Conservation (phyloP, 2,113 vertebrate genomes). For the Garra rufa region DNA sequence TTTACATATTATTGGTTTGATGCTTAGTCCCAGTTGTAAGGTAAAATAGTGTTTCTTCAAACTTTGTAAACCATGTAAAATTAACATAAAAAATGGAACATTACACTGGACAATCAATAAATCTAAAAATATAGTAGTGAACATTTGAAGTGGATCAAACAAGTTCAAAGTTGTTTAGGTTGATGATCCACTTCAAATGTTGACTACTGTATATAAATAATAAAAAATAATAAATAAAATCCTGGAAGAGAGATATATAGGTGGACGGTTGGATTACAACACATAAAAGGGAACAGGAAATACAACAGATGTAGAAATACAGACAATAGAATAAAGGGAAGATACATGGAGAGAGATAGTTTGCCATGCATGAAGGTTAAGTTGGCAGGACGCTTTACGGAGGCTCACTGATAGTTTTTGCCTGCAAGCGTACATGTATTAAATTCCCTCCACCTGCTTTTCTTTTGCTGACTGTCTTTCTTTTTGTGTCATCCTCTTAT, state of each 20-base stretch:
- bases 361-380: slow-evolving; percentile 59
- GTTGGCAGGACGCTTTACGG: slow-evolving; percentile 55
- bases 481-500: slow-evolving; percentile 44
- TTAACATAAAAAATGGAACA: too few relatives aligned
- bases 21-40: background rate
- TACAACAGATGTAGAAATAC: background rate
- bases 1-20: background rate
- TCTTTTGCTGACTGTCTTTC: slow-evolving; percentile 52
- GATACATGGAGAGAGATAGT: slow-evolving; percentile 41
- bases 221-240: too few relatives aligned
- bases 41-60: background rate
- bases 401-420: slow-evolving; percentile 62
- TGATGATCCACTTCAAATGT: too few relatives aligned
- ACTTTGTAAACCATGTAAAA: background rate
- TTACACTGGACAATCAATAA: background rate
- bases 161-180: too few relatives aligned
- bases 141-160: too few relatives aligned
- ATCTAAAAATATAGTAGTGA: too few relatives aligned
- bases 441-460: slow-evolving; percentile 40
- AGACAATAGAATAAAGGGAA: background rate
- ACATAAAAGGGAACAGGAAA: background rate
- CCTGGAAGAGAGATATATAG: too few relatives aligned
- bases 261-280: background rate
- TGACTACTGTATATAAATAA: too few relatives aligned
- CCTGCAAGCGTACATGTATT: slow-evolving; percentile 41